A percentile compares a stretch with the other conserved stretches of the same genome.
These are phyloP conservation scores for Ophion slaviceki DNA, from an alignment of 2,888 invertebrate genomes.

Conservation along the genomic window DNA sequence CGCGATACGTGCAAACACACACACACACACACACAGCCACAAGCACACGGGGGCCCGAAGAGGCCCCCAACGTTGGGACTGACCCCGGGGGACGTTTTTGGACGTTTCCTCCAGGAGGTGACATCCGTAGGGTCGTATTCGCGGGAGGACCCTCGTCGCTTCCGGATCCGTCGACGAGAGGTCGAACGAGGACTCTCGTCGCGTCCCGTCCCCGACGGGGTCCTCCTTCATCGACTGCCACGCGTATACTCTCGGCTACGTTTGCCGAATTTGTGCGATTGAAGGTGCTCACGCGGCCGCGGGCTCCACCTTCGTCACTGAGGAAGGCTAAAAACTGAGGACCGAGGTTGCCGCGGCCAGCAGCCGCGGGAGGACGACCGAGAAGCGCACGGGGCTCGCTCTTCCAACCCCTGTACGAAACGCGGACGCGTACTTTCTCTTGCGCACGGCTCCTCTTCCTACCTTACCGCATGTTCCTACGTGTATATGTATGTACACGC, in stretches of 20 bases:
- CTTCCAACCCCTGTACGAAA: conserved; percentile 57
- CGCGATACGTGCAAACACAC: not conserved
- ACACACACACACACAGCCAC: not conserved
- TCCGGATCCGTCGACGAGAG: conserved; percentile 26
- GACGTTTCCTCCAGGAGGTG: not conserved
- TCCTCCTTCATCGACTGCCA: conserved; percentile 28
- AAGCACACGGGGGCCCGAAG: not conserved
- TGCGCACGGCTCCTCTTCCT: conserved; percentile 34
- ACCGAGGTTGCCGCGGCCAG: conserved; percentile 48
- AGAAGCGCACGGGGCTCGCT: conserved; percentile 23
- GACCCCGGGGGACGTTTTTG: not conserved
- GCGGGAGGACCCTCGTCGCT: conserved; percentile 49
- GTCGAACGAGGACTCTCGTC: conserved; percentile 2
- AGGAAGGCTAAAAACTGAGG: conserved; percentile 67
- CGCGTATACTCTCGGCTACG: not conserved
- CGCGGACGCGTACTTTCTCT: conserved; percentile 36
- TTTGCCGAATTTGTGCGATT: not conserved
- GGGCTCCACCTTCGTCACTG: conserved; percentile 64
- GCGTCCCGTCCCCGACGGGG: conserved; percentile 43
- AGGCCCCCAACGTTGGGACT: not conserved
- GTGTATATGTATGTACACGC: not conserved
- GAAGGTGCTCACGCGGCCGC: not conserved
- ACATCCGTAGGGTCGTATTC: not conserved
- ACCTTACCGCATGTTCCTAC: not conserved
- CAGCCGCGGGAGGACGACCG: conserved; percentile 54